Base-by-base conservation (phyloP, 2,888 invertebrate genomes). In the Macrosoma leucophasiata region DNA sequence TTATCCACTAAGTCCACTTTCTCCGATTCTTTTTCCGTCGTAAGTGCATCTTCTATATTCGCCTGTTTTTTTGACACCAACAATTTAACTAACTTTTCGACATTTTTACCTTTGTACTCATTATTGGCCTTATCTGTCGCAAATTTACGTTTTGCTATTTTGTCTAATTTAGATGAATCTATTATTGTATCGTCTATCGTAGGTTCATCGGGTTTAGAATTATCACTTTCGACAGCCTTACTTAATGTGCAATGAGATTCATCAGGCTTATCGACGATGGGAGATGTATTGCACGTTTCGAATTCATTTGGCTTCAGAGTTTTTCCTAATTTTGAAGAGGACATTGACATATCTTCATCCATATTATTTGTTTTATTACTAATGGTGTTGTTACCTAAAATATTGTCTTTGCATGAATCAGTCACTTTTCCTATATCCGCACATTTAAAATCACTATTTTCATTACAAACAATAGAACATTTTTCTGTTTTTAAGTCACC, bases 11-110 rank as follows among this genome's bases (percentile, higher is more conserved):
- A 24, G 8, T 50, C 49, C 13, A 29, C 28, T 18, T 27, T 28
- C 3, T 46, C 41, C 1, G 29, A 21, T 13, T 45, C 36, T 3
- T 36, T 41, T 5, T 21, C 30, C 15, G 20, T 28, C 2, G 18
- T 2, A 1, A 17, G 15, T 7, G 34, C 31, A n/a, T 44, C 46
- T 23, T 43, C 37, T 2, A 12, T 12, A 8, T 36, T 36, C 6
- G 46, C 38, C 22, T 53, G 52, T 11, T 52, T 57, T 30, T 56
- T 56, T 8, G 58, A 50, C n/a, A 50, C 52, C 4, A 58, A 35
- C 13, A 58, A 29, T 20, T 55, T 58, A 1, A 54, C 55, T 13
- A 54, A 48, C 24, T 57, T 55, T 29, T 55, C 55, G 4, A 55
- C 50, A 25, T 49, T 50, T 32, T 52, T 53, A 9, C 43, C 36